A percentile compares a stretch with the other conserved stretches of the same genome.
phyloP scores from a whole-genome alignment of 2,797 vertebrate genomes.

The Synaphobranchus kaupii region DNA sequence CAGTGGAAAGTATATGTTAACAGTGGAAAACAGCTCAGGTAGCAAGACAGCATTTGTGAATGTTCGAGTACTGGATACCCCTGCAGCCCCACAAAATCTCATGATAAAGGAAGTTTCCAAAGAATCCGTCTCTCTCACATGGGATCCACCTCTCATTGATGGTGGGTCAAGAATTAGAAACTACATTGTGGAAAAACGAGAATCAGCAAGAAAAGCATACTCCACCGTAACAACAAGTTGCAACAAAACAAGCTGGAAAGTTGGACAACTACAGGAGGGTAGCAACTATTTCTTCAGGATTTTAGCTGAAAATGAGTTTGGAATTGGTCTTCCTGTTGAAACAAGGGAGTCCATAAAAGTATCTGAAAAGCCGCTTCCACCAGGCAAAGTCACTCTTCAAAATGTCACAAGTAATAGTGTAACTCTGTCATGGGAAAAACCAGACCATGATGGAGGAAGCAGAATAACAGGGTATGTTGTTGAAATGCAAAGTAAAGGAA shows the following conservation, averaged over 20 bases:
- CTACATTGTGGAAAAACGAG: slow-evolving; percentile 96
- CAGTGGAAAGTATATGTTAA: slow-evolving; percentile 93
- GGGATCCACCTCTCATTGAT: slow-evolving; percentile 95
- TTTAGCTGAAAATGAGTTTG: slow-evolving; percentile 96
- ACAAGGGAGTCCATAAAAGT: slow-evolving; percentile 89
- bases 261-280: slow-evolving; percentile 91
- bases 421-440: slow-evolving; percentile 94
- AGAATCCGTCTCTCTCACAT: slow-evolving; percentile 92
- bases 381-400: slow-evolving; percentile 90
- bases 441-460: slow-evolving; percentile 96
- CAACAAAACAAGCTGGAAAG: slow-evolving; percentile 94
- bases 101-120: slow-evolving; percentile 90
- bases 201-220: slow-evolving; percentile 95
- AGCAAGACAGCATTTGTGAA: slow-evolving; percentile 94
- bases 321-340: slow-evolving; percentile 93
- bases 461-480: slow-evolving; percentile 94
- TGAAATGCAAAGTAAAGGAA: slow-evolving; percentile 96
- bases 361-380: slow-evolving; percentile 93
- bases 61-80: slow-evolving; percentile 94
- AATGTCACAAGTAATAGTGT: slow-evolving; percentile 90
- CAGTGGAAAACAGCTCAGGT: slow-evolving; percentile 91
- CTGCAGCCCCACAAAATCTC: slow-evolving; percentile 90
- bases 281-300: slow-evolving; percentile 95
- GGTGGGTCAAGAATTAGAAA: slow-evolving; percentile 95
- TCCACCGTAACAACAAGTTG: slow-evolving; percentile 92